Base-by-base conservation (phyloP, 2,113 vertebrate genomes). In the Lates calcarifer region DNA sequence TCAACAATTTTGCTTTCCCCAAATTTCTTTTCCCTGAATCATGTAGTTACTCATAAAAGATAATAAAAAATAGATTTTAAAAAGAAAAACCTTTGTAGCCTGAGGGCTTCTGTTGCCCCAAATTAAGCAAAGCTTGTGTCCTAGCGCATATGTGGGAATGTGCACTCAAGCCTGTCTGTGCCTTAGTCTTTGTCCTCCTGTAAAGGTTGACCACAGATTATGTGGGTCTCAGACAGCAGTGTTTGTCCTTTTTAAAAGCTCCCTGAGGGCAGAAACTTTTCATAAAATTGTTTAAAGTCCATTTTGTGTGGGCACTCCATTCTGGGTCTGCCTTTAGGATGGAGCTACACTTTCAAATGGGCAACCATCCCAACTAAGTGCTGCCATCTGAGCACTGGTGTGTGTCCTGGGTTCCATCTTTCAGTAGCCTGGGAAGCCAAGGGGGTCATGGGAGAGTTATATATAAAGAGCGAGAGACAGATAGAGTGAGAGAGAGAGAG, bases 301-400 rank as follows among this genome's bases (percentile, higher is more conserved):
- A 80, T 72, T 87, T 84, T 55, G 29, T 60, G 64, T 78, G 79
- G 74, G 28, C 84, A 81, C 70, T 83, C 45, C 66, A 57, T 83
- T 77, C 82, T 77, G 84, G 81, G 69, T 74, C 49, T 89, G 89
- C 87, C 91, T 90, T 73, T 12, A 82, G 91, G 92, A 80, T 84
- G 87, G 86, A 86, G 91, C 87, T 90, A 90, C 85, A 88, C 86
- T 91, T 91, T 91, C 71, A 89, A 90, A 90, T 87, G 85, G 87
- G 77, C 87, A 77, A 82, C 85, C 80, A 64, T 82, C 81, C 77
- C 45, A 2, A 81, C 74, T 87, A 92, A 91, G 84, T 89, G 90
- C 83, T 90, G 90, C 86, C 87, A 87, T 92, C 82, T 90, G 89
- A 91, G 88, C 62, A 58, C 65, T 77, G 82, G 74, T 85, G 83